Evolutionary conservation across 2,797 vertebrate genomes (phyloP), one percentile per base, ranked within the genome.

Genomic region (Apogon hyalosoma): DNA sequence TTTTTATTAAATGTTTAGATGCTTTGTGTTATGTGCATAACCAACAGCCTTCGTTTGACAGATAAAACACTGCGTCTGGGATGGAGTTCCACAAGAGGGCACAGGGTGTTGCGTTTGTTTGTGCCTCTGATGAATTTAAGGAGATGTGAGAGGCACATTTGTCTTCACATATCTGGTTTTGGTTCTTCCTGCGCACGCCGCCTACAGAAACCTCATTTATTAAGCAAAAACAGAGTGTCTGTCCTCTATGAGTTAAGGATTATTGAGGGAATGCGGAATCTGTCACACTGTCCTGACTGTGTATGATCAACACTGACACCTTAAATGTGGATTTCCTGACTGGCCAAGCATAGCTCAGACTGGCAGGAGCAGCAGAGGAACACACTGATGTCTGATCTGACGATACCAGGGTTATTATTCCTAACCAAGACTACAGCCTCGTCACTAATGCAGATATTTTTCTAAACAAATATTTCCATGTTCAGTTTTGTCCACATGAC

Each of bases 51-150:
- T 94, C 80, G 92, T 88, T 90, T 92, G 92, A 92, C 90, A 93
- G 92, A 77, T 84, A 79, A 24, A 80, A 91, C 91, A 91, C 73
- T 62, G 80, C 74, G 91, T 73, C 10, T 67, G 86, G 60, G 69
- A 63, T 81, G 68, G 90, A 95, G 93, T 95, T 97, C 95, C 96
- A 97, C 96, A 96, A 95, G 94, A 92, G 90, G 86, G 87, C 89
- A 60, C 46, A 10, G 33, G 59, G 42, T 18, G 61, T 61, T 11
- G 19, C 24, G 52, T 61, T 63, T 60, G 14, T 69, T 66, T 36
- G 19, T n/a, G 63, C 55, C 19, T 65, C 49, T 11, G 64, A 14
- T 74, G 62, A 77, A 41, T 76, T 68, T 31, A 64, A 59, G 48
- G 57, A 57, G 68, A 72, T 21, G 42, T 39, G 61, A 76, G 47